phyloP scores from a whole-genome alignment of 1,140 invertebrate species.

The Zelostemma sp. region DNA sequence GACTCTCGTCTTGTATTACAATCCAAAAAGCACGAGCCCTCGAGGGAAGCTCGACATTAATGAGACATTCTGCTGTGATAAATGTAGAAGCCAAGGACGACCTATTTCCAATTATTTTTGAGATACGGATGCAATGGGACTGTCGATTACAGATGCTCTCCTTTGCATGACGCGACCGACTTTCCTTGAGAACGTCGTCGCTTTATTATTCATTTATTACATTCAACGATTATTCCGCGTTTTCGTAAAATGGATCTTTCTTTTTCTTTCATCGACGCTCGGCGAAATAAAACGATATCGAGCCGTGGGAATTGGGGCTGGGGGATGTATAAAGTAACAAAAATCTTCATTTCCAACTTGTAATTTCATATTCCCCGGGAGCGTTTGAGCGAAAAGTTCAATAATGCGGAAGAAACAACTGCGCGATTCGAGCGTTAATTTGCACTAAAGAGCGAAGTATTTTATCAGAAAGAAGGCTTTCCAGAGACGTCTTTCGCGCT shows the following conservation, averaged over 20 bases:
- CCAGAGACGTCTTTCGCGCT: constrained; percentile 12
- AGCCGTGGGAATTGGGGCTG: too few relatives aligned
- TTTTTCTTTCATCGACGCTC: too few relatives aligned
- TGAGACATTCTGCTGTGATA: constrained; percentile 39
- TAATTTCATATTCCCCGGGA: background rate
- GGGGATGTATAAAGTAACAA: too few relatives aligned
- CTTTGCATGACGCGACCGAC: too few relatives aligned
- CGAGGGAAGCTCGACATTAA: constrained; percentile 36
- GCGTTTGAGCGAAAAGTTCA: constrained; percentile 1
- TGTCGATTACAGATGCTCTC: constrained; percentile 24
- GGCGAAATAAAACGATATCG: too few relatives aligned
- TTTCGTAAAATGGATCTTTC: too few relatives aligned
- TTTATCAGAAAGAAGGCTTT: background rate
- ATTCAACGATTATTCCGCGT: too few relatives aligned
- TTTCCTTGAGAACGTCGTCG: too few relatives aligned
- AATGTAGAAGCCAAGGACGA: constrained; percentile 31
- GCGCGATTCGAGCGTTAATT: constrained; percentile 1
- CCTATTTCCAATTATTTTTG: constrained; percentile 47
- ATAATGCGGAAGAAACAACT: constrained; percentile 1
- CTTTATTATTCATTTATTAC: too few relatives aligned
- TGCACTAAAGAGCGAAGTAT: background rate
- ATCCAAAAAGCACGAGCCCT: constrained; percentile 25
- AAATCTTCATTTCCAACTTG: too few relatives aligned
- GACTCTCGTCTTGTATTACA: constrained; percentile 36
- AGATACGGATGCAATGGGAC: constrained; percentile 30